Base-by-base conservation (phyloP, 2,113 vertebrate species). In the Lasiurus cinereus region DNA sequence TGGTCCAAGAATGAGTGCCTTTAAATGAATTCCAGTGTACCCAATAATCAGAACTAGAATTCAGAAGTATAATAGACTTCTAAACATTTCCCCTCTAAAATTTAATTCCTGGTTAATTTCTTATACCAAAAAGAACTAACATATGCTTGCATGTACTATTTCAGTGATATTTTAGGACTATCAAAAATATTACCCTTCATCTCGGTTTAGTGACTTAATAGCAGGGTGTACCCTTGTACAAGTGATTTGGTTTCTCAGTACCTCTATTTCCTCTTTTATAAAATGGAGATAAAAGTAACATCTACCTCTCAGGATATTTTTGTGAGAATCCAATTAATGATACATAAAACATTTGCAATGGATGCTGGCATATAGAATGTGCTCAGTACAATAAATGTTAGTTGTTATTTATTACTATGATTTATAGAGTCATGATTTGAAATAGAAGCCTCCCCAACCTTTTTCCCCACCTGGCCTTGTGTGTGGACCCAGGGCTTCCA, bases 111-210 rank as follows among this genome's bases (percentile, higher is more conserved):
- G n/a, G 6, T 89, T 91, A 83, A 88, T 76, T 78, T 86, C 27
- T 86, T 15, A 27, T 91, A 78, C 8, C 24, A 46, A 91, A 74
- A 66, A 82, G n/a, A 94, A 33, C 18, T 85, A 77, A 59, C 46
- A 62, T 82, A 22, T 92, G 9, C 87, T 95, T 91, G 18, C 29
- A 85, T 79, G n/a, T 76, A 27, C 48, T 92, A 66, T 94, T 93
- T 96, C 76, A 84, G 18, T 54, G 59, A 80, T 92, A 90, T 92
- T 89, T 52, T 92, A 80, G 43, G n/a, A 50, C 43, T 93, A 56
- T 48, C 67, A 83, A 87, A 72, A 72, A 72, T 62, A 62, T 66
- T 94, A 64, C 43, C 50, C 4, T 85, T 85, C 15, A 62, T 73
- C n/a, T 73, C 36, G 13, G 6, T 59, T 85, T 94, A 91, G 46